phyloP scores from a whole-genome alignment of 2,888 invertebrate genomes.

The Drosophila quinaria region DNA sequence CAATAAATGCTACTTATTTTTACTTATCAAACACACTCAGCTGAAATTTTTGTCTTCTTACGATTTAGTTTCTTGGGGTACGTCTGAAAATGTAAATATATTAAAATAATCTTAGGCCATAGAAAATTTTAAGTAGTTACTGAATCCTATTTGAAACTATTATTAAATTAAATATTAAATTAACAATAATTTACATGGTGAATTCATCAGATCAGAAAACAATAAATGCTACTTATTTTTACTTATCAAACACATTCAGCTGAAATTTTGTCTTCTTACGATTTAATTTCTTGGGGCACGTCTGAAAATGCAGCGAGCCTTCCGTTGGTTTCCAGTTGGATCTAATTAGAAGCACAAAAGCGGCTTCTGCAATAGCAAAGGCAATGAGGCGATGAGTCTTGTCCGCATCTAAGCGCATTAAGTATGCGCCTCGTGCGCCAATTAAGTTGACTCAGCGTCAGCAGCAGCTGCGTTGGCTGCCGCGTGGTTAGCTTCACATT shows the following conservation, averaged over 20 bases:
- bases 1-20: no score
- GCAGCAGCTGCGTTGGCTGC: conserved; percentile 39
- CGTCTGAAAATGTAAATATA: no score
- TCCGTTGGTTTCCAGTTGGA: conserved; percentile 51
- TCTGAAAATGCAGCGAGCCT: conserved; percentile 19
- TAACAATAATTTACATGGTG: not conserved
- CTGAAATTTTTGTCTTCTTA: no score
- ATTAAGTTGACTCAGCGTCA: conserved; percentile 73
- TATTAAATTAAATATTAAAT: no score
- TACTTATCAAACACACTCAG: no score
- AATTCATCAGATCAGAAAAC: not conserved
- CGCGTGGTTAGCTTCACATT: conserved; percentile 45
- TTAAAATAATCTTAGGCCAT: not conserved
- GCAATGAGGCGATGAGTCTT: conserved; percentile 29
- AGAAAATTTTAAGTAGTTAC: not conserved
- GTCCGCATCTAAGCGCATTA: conserved; percentile 74
- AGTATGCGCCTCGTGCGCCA: conserved; percentile 78
- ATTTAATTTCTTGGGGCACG: not conserved
- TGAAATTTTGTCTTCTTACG: conserved; percentile 1
- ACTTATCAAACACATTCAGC: conserved; percentile 31
- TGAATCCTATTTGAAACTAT: not conserved
- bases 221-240: conserved; percentile 45
- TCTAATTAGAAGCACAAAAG: conserved; percentile 71
- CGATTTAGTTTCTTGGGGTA: no score
- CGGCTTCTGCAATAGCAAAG: conserved; percentile 56